Evolutionary conservation across 2,113 vertebrate species (phyloP).

Genomic region (Daubentonia madagascariensis): DNA sequence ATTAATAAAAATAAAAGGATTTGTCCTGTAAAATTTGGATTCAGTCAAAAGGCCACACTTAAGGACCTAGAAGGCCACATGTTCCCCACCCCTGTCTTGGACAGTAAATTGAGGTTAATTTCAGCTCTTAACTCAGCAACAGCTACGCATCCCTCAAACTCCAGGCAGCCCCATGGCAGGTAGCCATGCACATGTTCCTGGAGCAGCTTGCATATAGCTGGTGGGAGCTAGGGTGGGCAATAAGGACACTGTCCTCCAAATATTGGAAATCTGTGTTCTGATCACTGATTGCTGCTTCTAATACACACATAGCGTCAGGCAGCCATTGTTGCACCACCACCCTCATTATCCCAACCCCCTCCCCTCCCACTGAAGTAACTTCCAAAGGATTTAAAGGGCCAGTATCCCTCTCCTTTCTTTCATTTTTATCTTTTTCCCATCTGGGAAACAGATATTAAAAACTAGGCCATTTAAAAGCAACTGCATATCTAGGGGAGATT

Average conservation of each 20-base stretch:
- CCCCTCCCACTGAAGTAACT: background rate
- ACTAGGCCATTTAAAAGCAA: background rate
- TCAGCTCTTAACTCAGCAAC: background rate
- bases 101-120: background rate
- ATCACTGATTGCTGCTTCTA: background rate
- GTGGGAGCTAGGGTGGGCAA: background rate
- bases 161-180: background rate
- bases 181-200: background rate
- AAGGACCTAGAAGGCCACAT: no score
- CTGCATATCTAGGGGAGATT: background rate
- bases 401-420: background rate
- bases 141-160: background rate
- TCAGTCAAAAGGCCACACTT: no score
- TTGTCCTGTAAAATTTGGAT: no score
- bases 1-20: no score
- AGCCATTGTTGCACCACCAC: background rate
- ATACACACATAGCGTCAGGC: background rate
- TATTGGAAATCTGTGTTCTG: background rate
- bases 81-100: no score
- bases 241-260: background rate
- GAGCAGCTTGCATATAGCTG: background rate
- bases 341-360: background rate
- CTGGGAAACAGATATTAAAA: no score
- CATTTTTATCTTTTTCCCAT: no score
- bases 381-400: background rate